Evolutionary conservation across 2,888 invertebrate species (phyloP).

Genomic region (Drosophila austrosaltans): DNA sequence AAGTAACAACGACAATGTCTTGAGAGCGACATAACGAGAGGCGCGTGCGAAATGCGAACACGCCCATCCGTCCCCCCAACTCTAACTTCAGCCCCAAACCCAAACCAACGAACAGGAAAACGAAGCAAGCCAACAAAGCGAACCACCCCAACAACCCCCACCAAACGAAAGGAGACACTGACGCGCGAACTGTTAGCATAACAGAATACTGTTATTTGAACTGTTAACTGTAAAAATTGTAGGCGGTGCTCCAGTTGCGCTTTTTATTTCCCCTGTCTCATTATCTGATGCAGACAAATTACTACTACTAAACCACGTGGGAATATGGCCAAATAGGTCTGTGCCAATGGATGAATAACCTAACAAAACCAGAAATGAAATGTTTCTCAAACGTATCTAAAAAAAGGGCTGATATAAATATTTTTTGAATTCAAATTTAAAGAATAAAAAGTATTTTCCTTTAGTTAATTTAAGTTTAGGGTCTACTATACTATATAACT

Average conservation of each 20-base stretch:
- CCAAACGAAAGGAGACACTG: conserved; percentile 52
- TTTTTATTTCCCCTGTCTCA: conserved; percentile 32
- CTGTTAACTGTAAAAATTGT: conserved; percentile 36
- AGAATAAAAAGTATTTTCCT: no score
- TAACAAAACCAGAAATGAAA: background rate
- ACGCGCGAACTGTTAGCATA: conserved; percentile 44
- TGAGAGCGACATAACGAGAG: conserved; percentile 47
- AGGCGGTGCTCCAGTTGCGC: conserved; percentile 63
- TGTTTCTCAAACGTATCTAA: no score
- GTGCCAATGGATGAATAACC: background rate
- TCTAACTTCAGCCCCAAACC: background rate
- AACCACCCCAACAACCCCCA: conserved; percentile 30
- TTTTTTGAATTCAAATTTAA: no score
- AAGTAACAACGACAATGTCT: conserved; percentile 59
- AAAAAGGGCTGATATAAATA: no score
- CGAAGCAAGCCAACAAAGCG: conserved; percentile 18
- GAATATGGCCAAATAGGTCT: background rate
- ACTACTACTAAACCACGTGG: background rate
- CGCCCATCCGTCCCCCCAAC: conserved; percentile 60
- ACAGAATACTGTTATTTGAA: conserved; percentile 53
- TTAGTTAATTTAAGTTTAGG: no score
- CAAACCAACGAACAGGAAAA: conserved; percentile 4
- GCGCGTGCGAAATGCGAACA: conserved; percentile 64
- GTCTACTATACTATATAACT: no score
- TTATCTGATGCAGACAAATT: conserved; percentile 72